These are phyloP conservation scores for Maccullochella peelii DNA, from an alignment of 2,113 vertebrate species.

Conservation along the genomic window DNA sequence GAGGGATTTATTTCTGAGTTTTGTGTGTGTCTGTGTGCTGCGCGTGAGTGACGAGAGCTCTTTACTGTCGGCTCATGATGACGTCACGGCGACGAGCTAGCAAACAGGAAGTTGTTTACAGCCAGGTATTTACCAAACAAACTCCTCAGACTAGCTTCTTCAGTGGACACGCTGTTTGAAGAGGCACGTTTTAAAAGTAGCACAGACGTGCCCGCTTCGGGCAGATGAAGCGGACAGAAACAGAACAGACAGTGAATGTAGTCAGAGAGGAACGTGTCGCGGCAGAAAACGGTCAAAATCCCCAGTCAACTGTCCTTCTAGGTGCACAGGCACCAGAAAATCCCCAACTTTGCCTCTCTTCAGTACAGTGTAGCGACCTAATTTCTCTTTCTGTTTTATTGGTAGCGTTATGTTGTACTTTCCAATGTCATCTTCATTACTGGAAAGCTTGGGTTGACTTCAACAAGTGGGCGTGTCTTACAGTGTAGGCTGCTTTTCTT, in stretches of 20 bases:
- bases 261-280: background rate
- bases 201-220: background rate
- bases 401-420: background rate
- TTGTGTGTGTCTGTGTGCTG: background rate
- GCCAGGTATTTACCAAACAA: background rate
- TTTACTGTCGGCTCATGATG: background rate
- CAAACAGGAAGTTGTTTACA: constrained; percentile 7
- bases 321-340: background rate
- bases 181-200: background rate
- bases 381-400: constrained; percentile 15
- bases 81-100: background rate
- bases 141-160: background rate
- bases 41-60: background rate
- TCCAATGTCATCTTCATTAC: background rate
- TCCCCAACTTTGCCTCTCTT: background rate
- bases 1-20: background rate
- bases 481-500: no score
- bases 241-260: background rate
- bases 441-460: no score
- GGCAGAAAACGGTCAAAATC: background rate
- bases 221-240: background rate
- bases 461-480: no score
- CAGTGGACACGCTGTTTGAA: no score
- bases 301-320: background rate
- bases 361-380: background rate